Evolutionary conservation across 2,797 vertebrate genomes (phyloP).

Genomic region (Neosilurus hyrtlii): DNA sequence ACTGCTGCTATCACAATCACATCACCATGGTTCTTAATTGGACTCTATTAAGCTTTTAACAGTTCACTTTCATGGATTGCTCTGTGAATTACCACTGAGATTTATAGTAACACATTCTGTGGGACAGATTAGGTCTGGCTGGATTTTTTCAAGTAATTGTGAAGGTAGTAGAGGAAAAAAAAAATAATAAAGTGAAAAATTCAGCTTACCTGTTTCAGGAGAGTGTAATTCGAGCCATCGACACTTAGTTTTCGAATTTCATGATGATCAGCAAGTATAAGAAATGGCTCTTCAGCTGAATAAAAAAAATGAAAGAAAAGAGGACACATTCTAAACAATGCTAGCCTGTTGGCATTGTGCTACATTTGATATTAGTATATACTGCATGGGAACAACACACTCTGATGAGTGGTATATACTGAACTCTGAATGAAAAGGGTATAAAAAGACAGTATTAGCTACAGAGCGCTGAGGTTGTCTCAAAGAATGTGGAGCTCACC

Average conservation of each 20-base stretch:
- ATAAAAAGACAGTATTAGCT: too few relatives aligned
- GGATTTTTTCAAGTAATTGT: constrained; percentile 23
- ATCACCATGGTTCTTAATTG: constrained; percentile 55
- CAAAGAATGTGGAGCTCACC: too few relatives aligned
- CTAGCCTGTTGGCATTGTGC: neutral
- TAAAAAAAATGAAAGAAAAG: constrained; percentile 45
- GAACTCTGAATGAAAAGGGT: too few relatives aligned
- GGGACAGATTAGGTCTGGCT: neutral
- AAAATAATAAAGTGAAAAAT: too few relatives aligned
- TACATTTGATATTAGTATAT: neutral
- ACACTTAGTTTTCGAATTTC: constrained; percentile 97
- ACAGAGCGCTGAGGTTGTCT: too few relatives aligned
- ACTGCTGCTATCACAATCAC: constrained; percentile 49
- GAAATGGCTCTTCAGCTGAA: constrained; percentile 94
- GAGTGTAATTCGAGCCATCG: constrained; percentile 96
- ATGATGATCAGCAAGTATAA: constrained; percentile 97
- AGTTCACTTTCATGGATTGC: constrained; percentile 37
- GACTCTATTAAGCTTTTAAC: constrained; percentile 53
- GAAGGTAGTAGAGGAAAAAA: neutral
- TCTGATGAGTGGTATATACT: too few relatives aligned
- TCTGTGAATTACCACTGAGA: constrained; percentile 40
- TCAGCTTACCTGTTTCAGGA: constrained; percentile 88
- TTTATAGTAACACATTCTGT: constrained; percentile 39
- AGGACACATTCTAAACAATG: neutral
- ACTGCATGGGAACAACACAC: too few relatives aligned